phyloP scores from a whole-genome alignment of 2,113 vertebrate species.

The Nyctibius bracteatus region DNA sequence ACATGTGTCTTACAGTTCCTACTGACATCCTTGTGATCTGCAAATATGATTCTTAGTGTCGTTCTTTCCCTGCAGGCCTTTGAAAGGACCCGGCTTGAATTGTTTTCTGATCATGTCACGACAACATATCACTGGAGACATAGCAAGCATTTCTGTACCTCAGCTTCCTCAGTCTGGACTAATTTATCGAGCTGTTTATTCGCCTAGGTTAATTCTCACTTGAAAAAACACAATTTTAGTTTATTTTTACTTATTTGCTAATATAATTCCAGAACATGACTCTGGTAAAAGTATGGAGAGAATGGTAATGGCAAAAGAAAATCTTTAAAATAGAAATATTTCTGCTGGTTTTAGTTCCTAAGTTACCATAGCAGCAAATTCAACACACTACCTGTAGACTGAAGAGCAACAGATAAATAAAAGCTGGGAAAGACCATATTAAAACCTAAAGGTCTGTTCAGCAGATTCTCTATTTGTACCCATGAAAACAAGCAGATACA shows the following conservation, averaged over 20 bases:
- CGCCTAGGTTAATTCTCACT: background rate
- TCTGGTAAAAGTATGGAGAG: background rate
- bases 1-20: background rate
- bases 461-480: background rate
- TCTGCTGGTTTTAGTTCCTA: background rate
- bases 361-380: slow-evolving; percentile 25
- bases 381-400: background rate
- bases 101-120: background rate
- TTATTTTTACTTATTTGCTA: background rate
- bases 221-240: background rate
- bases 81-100: background rate
- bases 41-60: background rate
- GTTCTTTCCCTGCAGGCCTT: background rate
- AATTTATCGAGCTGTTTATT: background rate
- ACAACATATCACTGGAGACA: background rate
- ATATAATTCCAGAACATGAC: background rate
- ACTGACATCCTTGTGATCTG: background rate
- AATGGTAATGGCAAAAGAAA: background rate
- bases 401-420: slow-evolving; percentile 1
- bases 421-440: background rate
- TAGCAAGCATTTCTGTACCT: background rate
- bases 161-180: background rate
- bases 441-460: background rate
- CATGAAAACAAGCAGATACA: background rate
- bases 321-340: background rate